Evolutionary conservation across 2,797 vertebrate genomes (phyloP).

Genomic region (Peromyscus aztecus): DNA sequence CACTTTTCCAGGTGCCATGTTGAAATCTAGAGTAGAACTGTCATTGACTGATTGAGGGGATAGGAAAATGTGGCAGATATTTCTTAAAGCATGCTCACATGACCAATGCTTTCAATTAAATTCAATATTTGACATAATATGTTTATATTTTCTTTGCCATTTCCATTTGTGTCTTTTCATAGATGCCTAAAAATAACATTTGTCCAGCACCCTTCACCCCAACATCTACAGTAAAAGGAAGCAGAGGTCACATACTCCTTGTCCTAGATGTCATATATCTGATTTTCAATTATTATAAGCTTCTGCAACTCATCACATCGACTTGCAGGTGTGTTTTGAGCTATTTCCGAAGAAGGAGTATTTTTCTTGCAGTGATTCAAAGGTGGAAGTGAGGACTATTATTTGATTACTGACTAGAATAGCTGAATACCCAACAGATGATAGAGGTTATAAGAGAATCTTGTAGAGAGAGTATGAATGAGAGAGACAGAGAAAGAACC

Average conservation of each 20-base stretch:
- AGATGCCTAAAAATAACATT: neutral
- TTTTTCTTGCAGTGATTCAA: neutral
- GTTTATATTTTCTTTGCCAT: neutral
- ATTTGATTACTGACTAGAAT: neutral
- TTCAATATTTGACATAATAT: slow-evolving; percentile 22
- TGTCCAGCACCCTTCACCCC: neutral
- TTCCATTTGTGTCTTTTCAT: neutral
- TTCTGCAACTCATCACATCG: neutral
- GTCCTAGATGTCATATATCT: neutral
- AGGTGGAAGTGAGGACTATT: neutral
- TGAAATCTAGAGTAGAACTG: slow-evolving; percentile 35
- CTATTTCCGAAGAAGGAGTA: neutral
- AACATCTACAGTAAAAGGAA: neutral
- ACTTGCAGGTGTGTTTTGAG: neutral
- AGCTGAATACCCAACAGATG: neutral
- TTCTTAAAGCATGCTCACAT: neutral
- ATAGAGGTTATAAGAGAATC: neutral
- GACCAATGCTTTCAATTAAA: slow-evolving; percentile 19
- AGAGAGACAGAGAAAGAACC: neutral
- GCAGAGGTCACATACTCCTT: neutral
- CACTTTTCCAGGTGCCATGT: slow-evolving; percentile 65
- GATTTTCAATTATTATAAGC: neutral
- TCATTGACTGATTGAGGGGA: slow-evolving; percentile 31
- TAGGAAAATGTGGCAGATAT: neutral
- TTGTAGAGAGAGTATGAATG: neutral